Evolutionary conservation across 2,888 invertebrate genomes (phyloP).

Genomic region (Ormyrus nitidulus): DNA sequence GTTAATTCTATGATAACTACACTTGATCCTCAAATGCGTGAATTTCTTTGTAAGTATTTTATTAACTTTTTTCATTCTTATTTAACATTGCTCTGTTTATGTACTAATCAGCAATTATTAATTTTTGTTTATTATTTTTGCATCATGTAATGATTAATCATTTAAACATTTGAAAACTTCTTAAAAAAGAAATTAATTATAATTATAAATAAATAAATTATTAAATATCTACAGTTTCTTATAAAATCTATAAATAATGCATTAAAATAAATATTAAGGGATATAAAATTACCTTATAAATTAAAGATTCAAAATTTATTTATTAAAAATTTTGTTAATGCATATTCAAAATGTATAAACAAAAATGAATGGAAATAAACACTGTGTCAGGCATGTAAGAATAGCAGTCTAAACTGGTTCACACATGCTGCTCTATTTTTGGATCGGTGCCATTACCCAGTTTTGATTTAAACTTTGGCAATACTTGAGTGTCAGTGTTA

Average conservation of each 20-base stretch:
- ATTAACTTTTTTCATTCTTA: conserved; percentile 27
- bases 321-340: not conserved
- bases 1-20: conserved; percentile 92
- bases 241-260: no score
- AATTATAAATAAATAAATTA: no score
- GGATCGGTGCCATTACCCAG: conserved; percentile 36
- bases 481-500: conserved; percentile 40
- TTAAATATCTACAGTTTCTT: no score
- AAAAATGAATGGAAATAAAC: conserved; percentile 28
- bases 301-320: not conserved
- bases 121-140: no score
- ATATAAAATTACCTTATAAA: no score
- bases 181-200: no score
- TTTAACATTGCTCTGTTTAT: not conserved
- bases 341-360: not conserved
- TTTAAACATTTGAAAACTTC: no score
- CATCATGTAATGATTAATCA: no score
- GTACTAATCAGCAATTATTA: no score
- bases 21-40: conserved; percentile 92
- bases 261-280: no score
- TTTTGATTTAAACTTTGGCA: conserved; percentile 44
- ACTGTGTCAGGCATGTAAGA: conserved; percentile 10
- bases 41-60: conserved; percentile 84
- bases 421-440: conserved; percentile 46
- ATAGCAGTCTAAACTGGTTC: conserved; percentile 44